Evolutionary conservation across 2,113 vertebrate species (phyloP).

Genomic region (Vicugna pacos): DNA sequence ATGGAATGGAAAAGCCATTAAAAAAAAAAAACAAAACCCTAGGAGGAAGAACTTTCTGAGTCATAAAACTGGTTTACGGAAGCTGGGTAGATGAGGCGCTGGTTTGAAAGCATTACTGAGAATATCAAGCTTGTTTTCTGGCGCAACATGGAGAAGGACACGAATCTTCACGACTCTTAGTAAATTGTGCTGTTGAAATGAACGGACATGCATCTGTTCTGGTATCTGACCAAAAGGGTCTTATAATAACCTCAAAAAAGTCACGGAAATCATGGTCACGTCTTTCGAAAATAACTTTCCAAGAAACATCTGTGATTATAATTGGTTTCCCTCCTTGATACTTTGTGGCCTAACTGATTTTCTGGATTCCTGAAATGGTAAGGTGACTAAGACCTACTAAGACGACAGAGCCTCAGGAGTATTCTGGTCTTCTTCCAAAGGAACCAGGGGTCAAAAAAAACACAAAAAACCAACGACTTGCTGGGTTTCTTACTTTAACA

Average conservation of each 20-base stretch:
- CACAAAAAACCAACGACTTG: neutral
- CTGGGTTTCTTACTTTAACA: conserved; percentile 51
- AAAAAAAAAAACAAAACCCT: neutral
- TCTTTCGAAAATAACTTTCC: neutral
- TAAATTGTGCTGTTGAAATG: neutral
- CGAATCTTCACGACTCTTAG: conserved; percentile 29
- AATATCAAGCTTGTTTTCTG: conserved; percentile 42
- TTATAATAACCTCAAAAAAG: neutral
- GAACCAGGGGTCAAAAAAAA: neutral
- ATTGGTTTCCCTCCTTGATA: neutral
- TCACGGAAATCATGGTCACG: neutral
- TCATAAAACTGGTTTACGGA: conserved; percentile 17
- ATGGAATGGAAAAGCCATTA: neutral
- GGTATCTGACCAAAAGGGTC: neutral
- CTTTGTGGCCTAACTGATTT: neutral
- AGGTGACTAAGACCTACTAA: neutral
- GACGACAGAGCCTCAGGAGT: neutral
- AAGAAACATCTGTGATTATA: neutral
- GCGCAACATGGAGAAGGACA: neutral
- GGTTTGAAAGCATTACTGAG: neutral
- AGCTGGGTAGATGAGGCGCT: neutral
- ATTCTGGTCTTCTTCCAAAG: neutral
- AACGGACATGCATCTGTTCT: neutral
- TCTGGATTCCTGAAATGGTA: neutral
- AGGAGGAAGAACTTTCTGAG: neutral